These are phyloP conservation scores for Meles meles DNA, from an alignment of 2,113 vertebrate genomes.

Conservation along the genomic window DNA sequence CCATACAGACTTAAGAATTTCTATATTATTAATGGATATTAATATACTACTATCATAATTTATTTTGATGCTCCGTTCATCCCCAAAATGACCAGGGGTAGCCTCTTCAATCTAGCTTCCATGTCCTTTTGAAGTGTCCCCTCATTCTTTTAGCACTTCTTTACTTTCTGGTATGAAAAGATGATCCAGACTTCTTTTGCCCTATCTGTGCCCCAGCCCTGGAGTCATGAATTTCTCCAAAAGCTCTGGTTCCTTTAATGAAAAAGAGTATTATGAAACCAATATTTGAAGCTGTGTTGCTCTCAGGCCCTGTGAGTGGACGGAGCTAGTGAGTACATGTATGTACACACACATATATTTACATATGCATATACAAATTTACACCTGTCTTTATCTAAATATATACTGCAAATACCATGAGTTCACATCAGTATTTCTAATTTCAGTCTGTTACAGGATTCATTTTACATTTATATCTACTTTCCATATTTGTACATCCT, in stretches of 20 bases:
- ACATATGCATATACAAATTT: not conserved
- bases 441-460: not conserved
- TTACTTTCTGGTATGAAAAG: not conserved
- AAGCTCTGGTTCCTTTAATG: not conserved
- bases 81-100: not conserved
- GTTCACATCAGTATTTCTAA: not conserved
- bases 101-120: not conserved
- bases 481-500: not conserved
- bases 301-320: not conserved
- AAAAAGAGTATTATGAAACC: not conserved
- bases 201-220: not conserved
- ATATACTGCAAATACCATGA: not conserved
- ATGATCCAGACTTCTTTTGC: not conserved
- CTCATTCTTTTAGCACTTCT: not conserved
- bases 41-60: not conserved
- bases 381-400: not conserved
- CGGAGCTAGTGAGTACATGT: not conserved
- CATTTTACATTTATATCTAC: not conserved
- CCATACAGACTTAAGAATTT: not conserved
- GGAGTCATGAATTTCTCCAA: not conserved
- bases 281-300: not conserved
- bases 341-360: not conserved
- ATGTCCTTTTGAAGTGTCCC: not conserved
- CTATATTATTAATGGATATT: not conserved
- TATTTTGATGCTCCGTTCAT: not conserved